phyloP scores from a whole-genome alignment of 2,888 invertebrate genomes.

The Ormia ochracea region DNA sequence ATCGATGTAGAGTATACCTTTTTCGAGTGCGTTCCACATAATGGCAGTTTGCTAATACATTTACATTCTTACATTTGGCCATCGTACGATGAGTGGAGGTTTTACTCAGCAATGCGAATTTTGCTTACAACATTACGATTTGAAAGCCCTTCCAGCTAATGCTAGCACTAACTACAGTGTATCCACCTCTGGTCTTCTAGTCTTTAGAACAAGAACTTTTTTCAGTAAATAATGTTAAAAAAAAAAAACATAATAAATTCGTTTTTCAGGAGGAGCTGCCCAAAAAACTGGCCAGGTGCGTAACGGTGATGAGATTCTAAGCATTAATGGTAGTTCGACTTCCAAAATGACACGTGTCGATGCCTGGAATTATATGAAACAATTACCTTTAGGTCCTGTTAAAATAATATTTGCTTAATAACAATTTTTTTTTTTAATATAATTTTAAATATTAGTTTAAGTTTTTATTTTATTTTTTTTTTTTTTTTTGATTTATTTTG shows the following conservation, averaged over 20 bases:
- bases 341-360: conserved; percentile 92
- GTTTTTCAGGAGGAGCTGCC: conserved; percentile 87
- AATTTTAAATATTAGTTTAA: conserved; percentile 21
- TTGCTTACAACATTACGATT: no score
- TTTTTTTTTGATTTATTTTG: conserved; percentile 36
- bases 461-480: conserved; percentile 38
- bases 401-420: conserved; percentile 75
- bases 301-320: conserved; percentile 91
- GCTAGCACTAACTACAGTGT: no score
- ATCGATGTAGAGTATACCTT: no score
- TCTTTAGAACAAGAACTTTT: background rate
- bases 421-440: conserved; percentile 45
- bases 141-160: no score
- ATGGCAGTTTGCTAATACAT: no score
- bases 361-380: conserved; percentile 95
- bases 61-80: no score
- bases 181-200: no score
- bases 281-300: conserved; percentile 89
- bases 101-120: no score
- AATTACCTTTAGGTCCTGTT: conserved; percentile 90
- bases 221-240: background rate
- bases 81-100: no score
- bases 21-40: no score
- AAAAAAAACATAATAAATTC: background rate
- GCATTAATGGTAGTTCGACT: conserved; percentile 88